A percentile compares a stretch with the other conserved stretches of the same genome.
Evolutionary conservation across 2,888 invertebrate genomes (phyloP).

Genomic region (Idaea aversata): DNA sequence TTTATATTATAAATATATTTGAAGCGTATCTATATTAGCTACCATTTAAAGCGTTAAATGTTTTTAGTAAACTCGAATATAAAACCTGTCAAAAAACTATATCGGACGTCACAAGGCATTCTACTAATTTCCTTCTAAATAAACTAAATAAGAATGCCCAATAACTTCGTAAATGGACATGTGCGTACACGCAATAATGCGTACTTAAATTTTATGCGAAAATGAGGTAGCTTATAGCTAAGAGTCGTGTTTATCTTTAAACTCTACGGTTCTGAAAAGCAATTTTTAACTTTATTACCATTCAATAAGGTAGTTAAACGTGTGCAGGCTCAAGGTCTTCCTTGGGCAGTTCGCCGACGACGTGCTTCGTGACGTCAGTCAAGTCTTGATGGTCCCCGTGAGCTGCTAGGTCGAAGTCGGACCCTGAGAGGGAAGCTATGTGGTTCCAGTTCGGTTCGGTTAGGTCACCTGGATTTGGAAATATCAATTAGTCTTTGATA

Average conservation of each 20-base stretch:
- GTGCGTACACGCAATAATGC: not conserved
- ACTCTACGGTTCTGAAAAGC: not conserved
- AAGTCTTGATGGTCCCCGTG: slow-evolving; percentile 68
- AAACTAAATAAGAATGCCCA: too few species aligned
- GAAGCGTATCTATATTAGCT: not conserved
- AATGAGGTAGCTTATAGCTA: slow-evolving; percentile 1
- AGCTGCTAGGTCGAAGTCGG: slow-evolving; percentile 83
- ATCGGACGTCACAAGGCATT: not conserved
- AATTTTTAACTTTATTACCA: not conserved
- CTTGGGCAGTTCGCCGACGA: slow-evolving; percentile 38
- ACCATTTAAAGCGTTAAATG: not conserved
- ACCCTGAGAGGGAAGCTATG: slow-evolving; percentile 79
- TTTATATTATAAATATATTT: not conserved
- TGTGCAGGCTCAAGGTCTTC: slow-evolving; percentile 50
- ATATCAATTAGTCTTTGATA: slow-evolving; percentile 8
- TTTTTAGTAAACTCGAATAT: not conserved
- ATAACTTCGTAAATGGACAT: too few species aligned
- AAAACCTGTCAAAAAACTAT: not conserved
- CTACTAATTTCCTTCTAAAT: not conserved
- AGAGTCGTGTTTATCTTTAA: not conserved
- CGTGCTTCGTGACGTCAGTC: slow-evolving; percentile 48
- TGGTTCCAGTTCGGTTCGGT: slow-evolving; percentile 72
- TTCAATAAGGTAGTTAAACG: slow-evolving; percentile 35
- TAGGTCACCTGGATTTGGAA: slow-evolving; percentile 40
- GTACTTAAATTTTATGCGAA: not conserved